phyloP scores from a whole-genome alignment of 1,140 invertebrate genomes.

The Heliothis subflexa region DNA sequence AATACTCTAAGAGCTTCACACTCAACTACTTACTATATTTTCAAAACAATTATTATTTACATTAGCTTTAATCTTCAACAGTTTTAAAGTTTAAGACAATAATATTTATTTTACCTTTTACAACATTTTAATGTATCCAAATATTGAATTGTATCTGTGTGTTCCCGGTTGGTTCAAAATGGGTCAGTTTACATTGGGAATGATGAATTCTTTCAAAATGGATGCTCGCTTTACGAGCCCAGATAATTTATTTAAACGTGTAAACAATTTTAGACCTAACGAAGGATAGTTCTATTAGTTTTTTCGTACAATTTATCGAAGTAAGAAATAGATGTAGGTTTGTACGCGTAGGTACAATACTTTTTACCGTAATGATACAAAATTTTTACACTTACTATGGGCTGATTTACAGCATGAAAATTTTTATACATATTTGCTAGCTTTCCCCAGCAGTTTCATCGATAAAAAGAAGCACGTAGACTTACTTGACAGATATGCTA shows the following conservation, averaged over 20 bases:
- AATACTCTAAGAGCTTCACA: too few species aligned
- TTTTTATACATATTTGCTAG: too few species aligned
- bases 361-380: not conserved
- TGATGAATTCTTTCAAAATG: conserved; percentile 45
- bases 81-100: not conserved
- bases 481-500: too few species aligned
- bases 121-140: conserved; percentile 30
- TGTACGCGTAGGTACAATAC: not conserved
- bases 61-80: too few species aligned
- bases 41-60: too few species aligned
- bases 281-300: conserved; percentile 38
- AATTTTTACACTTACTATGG: too few species aligned
- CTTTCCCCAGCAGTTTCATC: too few species aligned
- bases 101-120: conserved; percentile 23
- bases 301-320: not conserved
- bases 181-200: conserved; percentile 32
- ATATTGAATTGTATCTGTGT: conserved; percentile 27
- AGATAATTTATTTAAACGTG: conserved; percentile 40
- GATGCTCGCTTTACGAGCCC: conserved; percentile 27
- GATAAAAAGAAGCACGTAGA: too few species aligned
- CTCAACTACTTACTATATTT: too few species aligned
- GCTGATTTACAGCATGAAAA: too few species aligned
- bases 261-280: conserved; percentile 26
- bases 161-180: not conserved
- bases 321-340: not conserved